These are phyloP conservation scores for Calameuta pallipes DNA, from an alignment of 2,888 invertebrate species.

Conservation along the genomic window DNA sequence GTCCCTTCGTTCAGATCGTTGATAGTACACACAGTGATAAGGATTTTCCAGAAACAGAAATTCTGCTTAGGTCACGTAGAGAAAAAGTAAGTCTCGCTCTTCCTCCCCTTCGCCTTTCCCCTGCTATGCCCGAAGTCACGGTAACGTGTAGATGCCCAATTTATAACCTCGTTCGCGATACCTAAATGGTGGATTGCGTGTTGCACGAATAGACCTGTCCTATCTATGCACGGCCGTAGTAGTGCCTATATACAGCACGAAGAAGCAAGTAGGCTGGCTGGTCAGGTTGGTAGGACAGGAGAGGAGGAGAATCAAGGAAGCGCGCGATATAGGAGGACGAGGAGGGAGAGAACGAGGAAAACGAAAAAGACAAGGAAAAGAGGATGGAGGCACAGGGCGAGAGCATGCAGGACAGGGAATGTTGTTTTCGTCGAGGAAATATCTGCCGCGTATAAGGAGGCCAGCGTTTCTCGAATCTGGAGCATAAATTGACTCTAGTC, in stretches of 20 bases:
- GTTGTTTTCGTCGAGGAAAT: neutral
- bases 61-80: neutral
- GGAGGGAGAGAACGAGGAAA: neutral
- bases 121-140: neutral
- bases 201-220: neutral
- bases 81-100: neutral
- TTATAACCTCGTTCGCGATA: neutral
- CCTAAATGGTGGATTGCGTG: neutral
- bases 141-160: neutral
- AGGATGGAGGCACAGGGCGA: neutral
- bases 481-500: neutral
- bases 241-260: neutral
- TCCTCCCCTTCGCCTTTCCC: no score
- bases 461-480: neutral
- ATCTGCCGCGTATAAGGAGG: neutral
- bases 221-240: neutral
- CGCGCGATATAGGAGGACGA: neutral
- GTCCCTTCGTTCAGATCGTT: neutral
- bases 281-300: neutral
- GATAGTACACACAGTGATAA: neutral
- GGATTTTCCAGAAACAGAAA: neutral
- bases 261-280: neutral
- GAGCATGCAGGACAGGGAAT: neutral
- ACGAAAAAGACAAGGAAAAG: neutral
- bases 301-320: slow-evolving; percentile 7